Evolutionary conservation across 2,888 invertebrate genomes (phyloP).

Genomic region (Trichopria drosophilae): DNA sequence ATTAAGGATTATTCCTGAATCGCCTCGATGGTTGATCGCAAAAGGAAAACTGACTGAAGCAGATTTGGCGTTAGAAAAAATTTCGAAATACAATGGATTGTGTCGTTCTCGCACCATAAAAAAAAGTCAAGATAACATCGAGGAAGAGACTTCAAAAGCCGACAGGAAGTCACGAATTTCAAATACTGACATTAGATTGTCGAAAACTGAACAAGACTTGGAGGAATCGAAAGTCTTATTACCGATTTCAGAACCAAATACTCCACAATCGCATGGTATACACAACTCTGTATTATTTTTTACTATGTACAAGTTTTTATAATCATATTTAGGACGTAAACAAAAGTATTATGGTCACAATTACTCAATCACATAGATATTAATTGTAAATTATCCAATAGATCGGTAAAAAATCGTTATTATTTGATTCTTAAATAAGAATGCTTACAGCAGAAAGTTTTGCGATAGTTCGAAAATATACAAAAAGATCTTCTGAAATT

Average conservation of each 20-base stretch:
- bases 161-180: constrained; percentile 44
- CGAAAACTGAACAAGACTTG: constrained; percentile 23
- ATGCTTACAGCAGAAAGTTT: too few relatives aligned
- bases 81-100: constrained; percentile 47
- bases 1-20: constrained; percentile 58
- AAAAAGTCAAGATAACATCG: constrained; percentile 20
- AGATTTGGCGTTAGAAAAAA: constrained; percentile 48
- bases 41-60: constrained; percentile 51
- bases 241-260: constrained; percentile 15
- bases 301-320: too few relatives aligned
- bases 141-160: constrained; percentile 39
- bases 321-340: too few relatives aligned
- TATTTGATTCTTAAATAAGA: too few relatives aligned
- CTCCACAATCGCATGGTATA: too few relatives aligned
- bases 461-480: too few relatives aligned
- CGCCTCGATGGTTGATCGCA: constrained; percentile 55
- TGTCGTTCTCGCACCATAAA: constrained; percentile 38
- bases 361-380: too few relatives aligned
- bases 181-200: constrained; percentile 34
- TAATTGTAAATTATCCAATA: too few relatives aligned
- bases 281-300: too few relatives aligned
- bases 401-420: too few relatives aligned
- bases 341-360: too few relatives aligned
- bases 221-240: constrained; percentile 18
- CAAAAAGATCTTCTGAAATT: too few relatives aligned